A percentile compares a stretch with the other conserved stretches of the same genome.
These are phyloP conservation scores for Epinotia bilunana DNA, from an alignment of 2,888 invertebrate species.

Conservation along the genomic window DNA sequence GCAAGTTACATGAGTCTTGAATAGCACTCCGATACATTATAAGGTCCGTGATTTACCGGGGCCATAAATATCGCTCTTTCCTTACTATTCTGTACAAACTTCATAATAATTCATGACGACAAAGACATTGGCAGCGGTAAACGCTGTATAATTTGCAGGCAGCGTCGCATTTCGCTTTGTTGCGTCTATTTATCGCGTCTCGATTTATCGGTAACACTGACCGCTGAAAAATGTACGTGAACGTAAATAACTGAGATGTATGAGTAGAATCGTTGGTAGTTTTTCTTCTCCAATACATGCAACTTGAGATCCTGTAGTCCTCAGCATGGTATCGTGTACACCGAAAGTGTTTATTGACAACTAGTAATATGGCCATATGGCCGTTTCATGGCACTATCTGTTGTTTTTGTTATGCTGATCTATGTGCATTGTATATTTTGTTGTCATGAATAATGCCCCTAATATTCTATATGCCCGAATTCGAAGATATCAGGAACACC, in stretches of 20 bases:
- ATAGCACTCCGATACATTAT: constrained; percentile 48
- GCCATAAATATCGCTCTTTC: constrained; percentile 48
- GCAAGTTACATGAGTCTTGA: constrained; percentile 40
- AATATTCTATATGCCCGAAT: no score
- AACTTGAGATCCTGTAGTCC: not conserved
- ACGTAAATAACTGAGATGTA: not conserved
- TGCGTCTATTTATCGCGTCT: constrained; percentile 28
- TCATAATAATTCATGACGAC: constrained; percentile 43
- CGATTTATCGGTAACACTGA: constrained; percentile 14
- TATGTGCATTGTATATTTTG: no score
- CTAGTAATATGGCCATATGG: no score
- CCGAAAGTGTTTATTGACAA: no score
- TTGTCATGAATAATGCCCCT: no score
- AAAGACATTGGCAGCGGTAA: constrained; percentile 44
- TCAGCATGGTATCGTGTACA: no score
- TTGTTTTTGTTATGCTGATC: no score
- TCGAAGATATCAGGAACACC: no score
- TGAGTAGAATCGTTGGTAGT: not conserved
- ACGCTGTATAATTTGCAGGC: constrained; percentile 39
- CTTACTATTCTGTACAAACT: constrained; percentile 45
- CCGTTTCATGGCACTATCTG: no score
- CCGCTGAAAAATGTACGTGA: constrained; percentile 7
- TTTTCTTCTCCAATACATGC: not conserved
- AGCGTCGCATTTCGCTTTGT: constrained; percentile 18
- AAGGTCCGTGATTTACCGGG: constrained; percentile 47